Conservation (phyloP, 1,140 invertebrate species). For the Cyphomyrmex costatus region DNA sequence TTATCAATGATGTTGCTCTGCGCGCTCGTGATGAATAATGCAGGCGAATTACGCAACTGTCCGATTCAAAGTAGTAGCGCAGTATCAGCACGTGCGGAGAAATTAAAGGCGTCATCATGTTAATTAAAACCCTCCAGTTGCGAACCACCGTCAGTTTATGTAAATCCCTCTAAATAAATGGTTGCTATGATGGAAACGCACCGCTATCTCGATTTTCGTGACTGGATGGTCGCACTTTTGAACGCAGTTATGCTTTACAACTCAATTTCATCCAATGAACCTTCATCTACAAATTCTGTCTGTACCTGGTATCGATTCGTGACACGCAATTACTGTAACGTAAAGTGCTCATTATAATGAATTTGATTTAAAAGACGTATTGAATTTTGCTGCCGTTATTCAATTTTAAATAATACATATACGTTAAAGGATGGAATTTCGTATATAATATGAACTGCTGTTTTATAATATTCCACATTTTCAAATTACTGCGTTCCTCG, state of each 20-base stretch:
- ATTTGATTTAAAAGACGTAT: constrained; percentile 44
- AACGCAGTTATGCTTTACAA: constrained; percentile 56
- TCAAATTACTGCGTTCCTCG: constrained; percentile 43
- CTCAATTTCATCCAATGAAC: constrained; percentile 55
- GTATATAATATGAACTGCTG: neutral
- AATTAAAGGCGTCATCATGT: constrained; percentile 75
- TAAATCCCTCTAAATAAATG: constrained; percentile 72
- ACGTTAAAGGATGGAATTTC: constrained; percentile 27
- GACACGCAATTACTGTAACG: constrained; percentile 43
- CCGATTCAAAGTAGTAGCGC: constrained; percentile 25
- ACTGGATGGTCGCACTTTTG: constrained; percentile 65
- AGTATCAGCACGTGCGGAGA: constrained; percentile 44
- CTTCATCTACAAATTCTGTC: constrained; percentile 40
- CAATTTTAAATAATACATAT: constrained; percentile 15
- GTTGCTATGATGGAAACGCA: constrained; percentile 57
- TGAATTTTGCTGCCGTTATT: constrained; percentile 41
- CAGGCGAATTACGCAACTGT: constrained; percentile 47
- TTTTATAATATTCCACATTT: constrained; percentile 39
- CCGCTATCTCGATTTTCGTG: constrained; percentile 67
- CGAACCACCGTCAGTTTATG: constrained; percentile 69
- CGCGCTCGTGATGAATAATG: constrained; percentile 57
- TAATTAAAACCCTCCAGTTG: constrained; percentile 70
- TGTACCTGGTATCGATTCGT: constrained; percentile 50
- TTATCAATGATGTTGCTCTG: constrained; percentile 29
- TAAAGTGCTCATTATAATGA: constrained; percentile 49